phyloP scores from a whole-genome alignment of 2,888 invertebrate species.

The Ormyrus pomaceus region DNA sequence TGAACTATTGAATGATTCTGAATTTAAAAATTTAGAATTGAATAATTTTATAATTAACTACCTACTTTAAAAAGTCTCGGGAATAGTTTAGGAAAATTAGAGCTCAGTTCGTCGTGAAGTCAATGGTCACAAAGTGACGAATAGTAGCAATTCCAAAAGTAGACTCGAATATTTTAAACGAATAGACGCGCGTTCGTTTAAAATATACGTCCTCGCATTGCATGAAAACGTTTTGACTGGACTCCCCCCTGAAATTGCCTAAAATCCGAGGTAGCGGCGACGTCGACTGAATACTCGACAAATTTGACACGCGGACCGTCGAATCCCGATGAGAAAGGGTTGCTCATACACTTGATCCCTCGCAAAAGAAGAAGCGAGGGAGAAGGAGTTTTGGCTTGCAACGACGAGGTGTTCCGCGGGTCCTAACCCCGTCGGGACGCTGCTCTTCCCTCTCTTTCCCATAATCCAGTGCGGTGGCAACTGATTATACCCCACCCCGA shows the following conservation, averaged over 20 bases:
- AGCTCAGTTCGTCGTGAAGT: too few relatives aligned
- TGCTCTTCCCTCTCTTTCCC: slow-evolving; percentile 62
- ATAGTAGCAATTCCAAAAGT: too few relatives aligned
- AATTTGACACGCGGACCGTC: slow-evolving; percentile 60
- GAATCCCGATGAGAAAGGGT: slow-evolving; percentile 61
- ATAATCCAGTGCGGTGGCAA: slow-evolving; percentile 76
- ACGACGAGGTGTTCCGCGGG: slow-evolving; percentile 68
- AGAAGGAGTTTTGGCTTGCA: slow-evolving; percentile 59
- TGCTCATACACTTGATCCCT: not conserved
- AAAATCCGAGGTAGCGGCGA: too few relatives aligned
- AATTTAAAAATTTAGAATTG: too few relatives aligned
- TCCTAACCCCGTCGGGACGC: slow-evolving; percentile 69
- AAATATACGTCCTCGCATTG: too few relatives aligned
- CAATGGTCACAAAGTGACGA: too few relatives aligned
- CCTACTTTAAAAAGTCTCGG: too few relatives aligned
- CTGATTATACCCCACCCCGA: slow-evolving; percentile 72
- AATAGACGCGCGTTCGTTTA: too few relatives aligned
- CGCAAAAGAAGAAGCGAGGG: slow-evolving; percentile 26
- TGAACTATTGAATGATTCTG: too few relatives aligned
- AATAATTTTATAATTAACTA: too few relatives aligned
- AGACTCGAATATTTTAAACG: too few relatives aligned
- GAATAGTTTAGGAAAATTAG: too few relatives aligned
- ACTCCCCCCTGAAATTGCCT: not conserved
- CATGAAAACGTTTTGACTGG: slow-evolving; percentile 34
- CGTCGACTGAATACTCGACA: slow-evolving; percentile 49